A percentile compares a stretch with the other conserved stretches of the same genome.
Evolutionary conservation across 2,888 invertebrate genomes (phyloP).

Genomic region (Caenorhabditis drosophilae): DNA sequence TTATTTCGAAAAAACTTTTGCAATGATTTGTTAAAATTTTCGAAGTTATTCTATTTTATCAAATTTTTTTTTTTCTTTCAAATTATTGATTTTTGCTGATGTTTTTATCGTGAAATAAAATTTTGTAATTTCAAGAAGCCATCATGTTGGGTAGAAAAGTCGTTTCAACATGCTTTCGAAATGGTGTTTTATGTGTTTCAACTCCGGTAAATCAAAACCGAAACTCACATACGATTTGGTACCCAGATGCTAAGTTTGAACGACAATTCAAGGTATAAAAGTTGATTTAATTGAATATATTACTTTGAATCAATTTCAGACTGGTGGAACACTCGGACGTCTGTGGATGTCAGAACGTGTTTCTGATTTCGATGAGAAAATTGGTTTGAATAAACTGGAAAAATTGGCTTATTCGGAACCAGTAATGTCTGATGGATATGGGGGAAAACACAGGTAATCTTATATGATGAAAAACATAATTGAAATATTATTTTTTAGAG

Average conservation of each 20-base stretch:
- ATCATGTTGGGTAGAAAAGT: conserved; percentile 42
- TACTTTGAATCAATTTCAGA: conserved; percentile 18
- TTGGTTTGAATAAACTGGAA: conserved; percentile 58
- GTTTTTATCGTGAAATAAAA: too few relatives aligned
- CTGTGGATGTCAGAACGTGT: conserved; percentile 49
- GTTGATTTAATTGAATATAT: not conserved
- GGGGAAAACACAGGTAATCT: conserved; percentile 58
- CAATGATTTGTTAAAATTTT: too few relatives aligned
- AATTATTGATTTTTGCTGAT: too few relatives aligned
- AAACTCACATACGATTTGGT: conserved; percentile 66
- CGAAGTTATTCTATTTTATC: too few relatives aligned
- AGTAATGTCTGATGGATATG: conserved; percentile 50
- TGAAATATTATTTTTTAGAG: conserved; percentile 70
- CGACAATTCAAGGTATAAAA: conserved; percentile 60
- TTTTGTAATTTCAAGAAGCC: too few relatives aligned
- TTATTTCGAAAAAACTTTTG: too few relatives aligned
- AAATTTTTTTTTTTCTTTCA: too few relatives aligned
- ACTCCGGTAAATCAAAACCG: conserved; percentile 39
- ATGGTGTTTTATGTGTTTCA: conserved; percentile 13
- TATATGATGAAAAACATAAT: not conserved
- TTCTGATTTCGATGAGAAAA: conserved; percentile 50
- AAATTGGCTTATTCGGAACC: conserved; percentile 52
- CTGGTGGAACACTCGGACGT: conserved; percentile 55
- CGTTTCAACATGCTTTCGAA: conserved; percentile 19
- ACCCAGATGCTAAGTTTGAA: conserved; percentile 67